phyloP scores from a whole-genome alignment of 2,797 vertebrate species.

The Platyrinchus mystaceus region DNA sequence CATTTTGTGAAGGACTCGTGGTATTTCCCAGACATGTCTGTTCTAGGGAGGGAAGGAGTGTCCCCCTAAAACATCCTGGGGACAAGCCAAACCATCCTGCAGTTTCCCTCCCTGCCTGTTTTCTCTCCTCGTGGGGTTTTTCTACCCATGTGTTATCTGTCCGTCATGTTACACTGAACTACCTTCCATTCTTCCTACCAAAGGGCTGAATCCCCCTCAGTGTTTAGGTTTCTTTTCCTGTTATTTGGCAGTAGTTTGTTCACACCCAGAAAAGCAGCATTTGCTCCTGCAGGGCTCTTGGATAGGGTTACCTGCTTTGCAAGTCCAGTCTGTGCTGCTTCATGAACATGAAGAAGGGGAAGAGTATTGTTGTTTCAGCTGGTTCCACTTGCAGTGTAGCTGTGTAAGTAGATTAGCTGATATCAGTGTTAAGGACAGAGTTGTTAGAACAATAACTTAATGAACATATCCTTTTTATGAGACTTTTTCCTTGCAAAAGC shows the following conservation, averaged over 20 bases:
- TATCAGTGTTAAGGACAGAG: background rate
- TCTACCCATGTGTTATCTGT: background rate
- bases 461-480: background rate
- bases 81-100: background rate
- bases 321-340: background rate
- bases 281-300: background rate
- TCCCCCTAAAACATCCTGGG: background rate
- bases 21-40: background rate
- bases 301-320: constrained; percentile 47
- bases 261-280: background rate
- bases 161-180: background rate
- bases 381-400: constrained; percentile 23
- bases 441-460: constrained; percentile 18
- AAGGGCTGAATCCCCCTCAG: background rate
- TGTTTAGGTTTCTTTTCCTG: constrained; percentile 19
- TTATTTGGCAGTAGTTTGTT: background rate
- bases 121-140: background rate
- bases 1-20: background rate
- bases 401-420: background rate
- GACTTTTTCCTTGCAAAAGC: background rate
- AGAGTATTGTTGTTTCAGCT: constrained; percentile 59
- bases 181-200: background rate
- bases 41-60: background rate
- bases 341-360: constrained; percentile 1
- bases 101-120: background rate